Base-by-base conservation (phyloP, 2,888 invertebrate species). In the Lamellibrachia columna region DNA sequence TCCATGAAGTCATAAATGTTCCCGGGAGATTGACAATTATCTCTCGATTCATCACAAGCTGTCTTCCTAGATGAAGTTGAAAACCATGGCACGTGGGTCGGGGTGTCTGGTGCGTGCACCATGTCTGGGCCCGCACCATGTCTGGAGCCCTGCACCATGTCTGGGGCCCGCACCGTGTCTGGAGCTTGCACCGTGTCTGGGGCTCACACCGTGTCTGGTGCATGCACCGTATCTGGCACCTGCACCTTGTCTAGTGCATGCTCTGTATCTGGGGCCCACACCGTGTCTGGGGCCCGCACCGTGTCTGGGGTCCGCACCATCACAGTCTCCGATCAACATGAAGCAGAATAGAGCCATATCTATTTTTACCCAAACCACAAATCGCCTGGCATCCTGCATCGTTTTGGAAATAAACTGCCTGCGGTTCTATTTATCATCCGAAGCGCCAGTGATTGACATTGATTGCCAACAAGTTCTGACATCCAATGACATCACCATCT, bases 1-100 rank as follows among this genome's bases (percentile, higher is more conserved):
- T 75, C 75, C 75, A 75, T 75, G 75, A 75, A 75, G 75, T 75
- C 75, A 75, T 75, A 75, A 75, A 75, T 75, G 75, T 75, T 75
- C 75, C 75, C 22, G 75, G 75, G 75, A 75, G 75, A 75, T 75
- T 75, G 75, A n/a, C 75, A 75, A 75, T 75, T 75, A 75, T 22
- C 75, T n/a, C n/a, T 75, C 2, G 75, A 75, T 75, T 75, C 75
- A 75, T 75, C 75, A 75, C 22, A 22, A 75, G 22, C 75, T 22
- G 75, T n/a, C 22, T 4, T 75, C 15, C 22, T 75, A 22, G 75
- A 11, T 75, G 75, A 1, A 75, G 75, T 75, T 75, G 75, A 22
- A 75, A 2, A 40, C 40, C 40, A 40, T 40, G 40, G 40, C 40
- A 40, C 40, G 40, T 40, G 40, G 40, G 40, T 40, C 40, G 40